Evolutionary conservation across 2,888 invertebrate species (phyloP).

Genomic region (Pheosia gnoma): DNA sequence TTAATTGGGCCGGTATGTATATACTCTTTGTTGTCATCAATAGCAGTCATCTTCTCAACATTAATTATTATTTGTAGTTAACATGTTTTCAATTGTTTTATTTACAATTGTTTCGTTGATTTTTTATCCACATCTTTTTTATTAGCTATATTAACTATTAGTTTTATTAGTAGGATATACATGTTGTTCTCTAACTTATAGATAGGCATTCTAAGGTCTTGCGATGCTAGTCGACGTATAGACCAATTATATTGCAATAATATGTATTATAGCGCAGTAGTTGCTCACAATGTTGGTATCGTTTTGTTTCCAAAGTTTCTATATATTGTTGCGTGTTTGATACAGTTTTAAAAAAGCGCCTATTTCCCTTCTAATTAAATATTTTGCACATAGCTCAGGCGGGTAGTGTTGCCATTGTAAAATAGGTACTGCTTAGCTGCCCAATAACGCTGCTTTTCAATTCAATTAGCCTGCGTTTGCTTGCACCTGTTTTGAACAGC

Average conservation of each 20-base stretch:
- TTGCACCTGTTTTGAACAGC: slow-evolving; percentile 17
- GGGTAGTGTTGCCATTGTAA: slow-evolving; percentile 29
- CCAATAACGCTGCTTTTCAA: slow-evolving; percentile 50
- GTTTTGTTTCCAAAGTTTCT: slow-evolving; percentile 16
- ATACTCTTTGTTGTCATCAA: slow-evolving; percentile 26
- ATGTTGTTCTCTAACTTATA: no score
- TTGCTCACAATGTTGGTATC: neutral
- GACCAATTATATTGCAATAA: no score
- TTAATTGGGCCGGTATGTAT: slow-evolving; percentile 27
- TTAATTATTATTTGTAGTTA: slow-evolving; percentile 7
- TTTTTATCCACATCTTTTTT: no score
- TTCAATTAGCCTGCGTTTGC: slow-evolving; percentile 52
- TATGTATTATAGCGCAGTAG: no score
- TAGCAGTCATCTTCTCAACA: slow-evolving; percentile 3
- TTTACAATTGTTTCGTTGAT: no score
- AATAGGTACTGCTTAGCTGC: slow-evolving; percentile 17
- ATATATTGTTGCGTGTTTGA: slow-evolving; percentile 31
- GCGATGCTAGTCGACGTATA: no score
- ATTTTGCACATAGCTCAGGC: slow-evolving; percentile 31
- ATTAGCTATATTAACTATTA: no score
- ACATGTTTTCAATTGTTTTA: neutral
- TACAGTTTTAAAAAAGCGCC: slow-evolving; percentile 34
- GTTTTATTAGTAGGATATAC: no score
- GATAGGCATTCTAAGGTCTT: no score
- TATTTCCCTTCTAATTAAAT: slow-evolving; percentile 50